phyloP scores from a whole-genome alignment of 2,113 vertebrate genomes.

The Carassius auratus region DNA sequence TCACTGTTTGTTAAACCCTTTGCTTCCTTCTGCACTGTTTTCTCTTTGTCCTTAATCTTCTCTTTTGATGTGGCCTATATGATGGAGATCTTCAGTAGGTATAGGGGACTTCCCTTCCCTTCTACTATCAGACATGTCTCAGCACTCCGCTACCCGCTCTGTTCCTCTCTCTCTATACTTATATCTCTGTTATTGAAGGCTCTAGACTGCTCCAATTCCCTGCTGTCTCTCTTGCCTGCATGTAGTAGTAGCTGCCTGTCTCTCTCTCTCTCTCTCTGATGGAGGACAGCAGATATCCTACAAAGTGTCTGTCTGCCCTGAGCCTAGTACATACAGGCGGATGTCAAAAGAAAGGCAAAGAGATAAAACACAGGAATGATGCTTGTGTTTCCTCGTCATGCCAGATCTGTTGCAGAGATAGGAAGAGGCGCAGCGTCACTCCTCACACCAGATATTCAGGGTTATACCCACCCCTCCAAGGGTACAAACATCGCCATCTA shows the following conservation, averaged over 20 bases:
- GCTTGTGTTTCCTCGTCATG: conserved; percentile 74
- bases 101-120: conserved; percentile 62
- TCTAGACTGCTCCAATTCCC: conserved; percentile 29
- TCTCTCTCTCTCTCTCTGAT: conserved; percentile 53
- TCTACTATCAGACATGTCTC: conserved; percentile 49
- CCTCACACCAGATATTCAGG: conserved; percentile 15
- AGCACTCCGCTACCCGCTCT: conserved; percentile 27
- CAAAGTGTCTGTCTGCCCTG: conserved; percentile 67
- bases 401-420: conserved; percentile 73
- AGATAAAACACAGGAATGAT: conserved; percentile 76
- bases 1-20: conserved; percentile 1
- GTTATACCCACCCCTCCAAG: conserved; percentile 9
- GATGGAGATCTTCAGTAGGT: conserved; percentile 43
- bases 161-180: conserved; percentile 46
- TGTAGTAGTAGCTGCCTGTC: conserved; percentile 37
- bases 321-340: conserved; percentile 71
- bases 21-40: neutral
- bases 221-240: conserved; percentile 50
- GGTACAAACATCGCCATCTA: neutral
- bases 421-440: conserved; percentile 45
- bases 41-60: neutral
- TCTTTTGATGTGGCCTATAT: conserved; percentile 40
- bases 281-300: conserved; percentile 71
- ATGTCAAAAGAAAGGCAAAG: conserved; percentile 70
- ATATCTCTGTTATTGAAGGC: conserved; percentile 25